Base-by-base conservation (phyloP, 2,888 invertebrate species). In the Lissocephala sabroskyi region DNA sequence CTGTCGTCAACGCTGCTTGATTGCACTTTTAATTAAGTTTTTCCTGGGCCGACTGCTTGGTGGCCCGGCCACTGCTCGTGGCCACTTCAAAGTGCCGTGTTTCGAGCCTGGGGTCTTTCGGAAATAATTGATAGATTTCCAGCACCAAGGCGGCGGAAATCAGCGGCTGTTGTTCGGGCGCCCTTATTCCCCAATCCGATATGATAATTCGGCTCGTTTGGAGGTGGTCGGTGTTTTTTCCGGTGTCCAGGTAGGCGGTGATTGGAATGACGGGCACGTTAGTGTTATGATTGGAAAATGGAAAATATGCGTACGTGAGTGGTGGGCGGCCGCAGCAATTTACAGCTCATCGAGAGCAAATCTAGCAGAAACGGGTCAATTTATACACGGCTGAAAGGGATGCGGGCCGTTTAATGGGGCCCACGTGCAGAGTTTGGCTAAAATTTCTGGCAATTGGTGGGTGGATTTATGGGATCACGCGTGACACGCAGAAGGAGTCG, bases 21-120 rank as follows among this genome's bases (percentile, higher is more conserved):
- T 76, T 75, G 78, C 78, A 63, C 76, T 76, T 76, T 76, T 78
- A 76, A 76, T 76, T 78, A 76, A 76, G 73, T 70, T 76, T 75
- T 73, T 74, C 76, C 59, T 55, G 23, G 35, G 46, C 49, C 44
- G 33, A 35, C 9, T 5, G 14, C 5, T 7, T 59, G 59, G 41
- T 18, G 52, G 17, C 46, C 26, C 52, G 29, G 41, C 42, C 45
- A 32, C 30, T 40, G 42, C 42, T n/a, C n/a, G n/a, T n/a, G n/a
- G n/a, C n/a, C n/a, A n/a, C n/a, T n/a, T n/a, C n/a, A n/a, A n/a
- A n/a, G n/a, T n/a, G n/a, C n/a, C n/a, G n/a, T n/a, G n/a, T n/a
- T n/a, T n/a, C n/a, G n/a, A n/a, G n/a, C n/a, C n/a, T n/a, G n/a
- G n/a, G n/a, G n/a, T n/a, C n/a, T n/a, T n/a, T n/a, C n/a, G n/a